Conservation (phyloP, 2,888 invertebrate genomes). For the Scaptomyza caliginosa region DNA sequence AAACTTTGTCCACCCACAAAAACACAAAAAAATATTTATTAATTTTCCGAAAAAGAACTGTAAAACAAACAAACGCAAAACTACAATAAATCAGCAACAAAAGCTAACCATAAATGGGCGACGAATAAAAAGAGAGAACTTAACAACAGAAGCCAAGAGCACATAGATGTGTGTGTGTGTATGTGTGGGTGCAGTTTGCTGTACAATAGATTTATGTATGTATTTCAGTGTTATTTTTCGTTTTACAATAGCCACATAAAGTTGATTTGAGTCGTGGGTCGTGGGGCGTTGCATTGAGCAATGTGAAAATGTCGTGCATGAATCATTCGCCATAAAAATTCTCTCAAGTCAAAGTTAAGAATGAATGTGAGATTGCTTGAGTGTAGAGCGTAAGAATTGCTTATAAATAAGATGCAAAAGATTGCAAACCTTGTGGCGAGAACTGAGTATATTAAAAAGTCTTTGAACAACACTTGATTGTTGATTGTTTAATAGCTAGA, state of each 20-base stretch:
- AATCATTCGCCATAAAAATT: constrained; percentile 35
- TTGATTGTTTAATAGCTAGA: not conserved
- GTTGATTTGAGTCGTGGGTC: constrained; percentile 24
- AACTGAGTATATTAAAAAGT: constrained; percentile 8
- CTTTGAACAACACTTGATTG: constrained; percentile 1
- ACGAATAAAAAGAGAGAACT: constrained; percentile 23
- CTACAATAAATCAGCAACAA: constrained; percentile 51
- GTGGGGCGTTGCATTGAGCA: constrained; percentile 33
- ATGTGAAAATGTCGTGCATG: constrained; percentile 57
- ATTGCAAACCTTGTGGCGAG: constrained; percentile 14
- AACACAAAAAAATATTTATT: constrained; percentile 9
- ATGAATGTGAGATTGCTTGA: constrained; percentile 16
- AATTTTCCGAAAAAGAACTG: constrained; percentile 6
- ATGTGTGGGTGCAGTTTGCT: constrained; percentile 45
- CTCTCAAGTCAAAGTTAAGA: constrained; percentile 14
- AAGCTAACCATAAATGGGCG: constrained; percentile 50
- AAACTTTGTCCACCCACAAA: constrained; percentile 13
- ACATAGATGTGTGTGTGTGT: constrained; percentile 2
- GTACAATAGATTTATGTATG: constrained; percentile 32
- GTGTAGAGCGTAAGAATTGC: constrained; percentile 22
- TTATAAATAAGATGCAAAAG: constrained; percentile 44
- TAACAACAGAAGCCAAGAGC: constrained; percentile 33
- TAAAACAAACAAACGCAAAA: constrained; percentile 40
- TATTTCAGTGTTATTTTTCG: not conserved
- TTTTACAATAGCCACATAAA: constrained; percentile 35